Evolutionary conservation across 2,797 vertebrate genomes (phyloP).

Genomic region (Myiotriccus ornatus): DNA sequence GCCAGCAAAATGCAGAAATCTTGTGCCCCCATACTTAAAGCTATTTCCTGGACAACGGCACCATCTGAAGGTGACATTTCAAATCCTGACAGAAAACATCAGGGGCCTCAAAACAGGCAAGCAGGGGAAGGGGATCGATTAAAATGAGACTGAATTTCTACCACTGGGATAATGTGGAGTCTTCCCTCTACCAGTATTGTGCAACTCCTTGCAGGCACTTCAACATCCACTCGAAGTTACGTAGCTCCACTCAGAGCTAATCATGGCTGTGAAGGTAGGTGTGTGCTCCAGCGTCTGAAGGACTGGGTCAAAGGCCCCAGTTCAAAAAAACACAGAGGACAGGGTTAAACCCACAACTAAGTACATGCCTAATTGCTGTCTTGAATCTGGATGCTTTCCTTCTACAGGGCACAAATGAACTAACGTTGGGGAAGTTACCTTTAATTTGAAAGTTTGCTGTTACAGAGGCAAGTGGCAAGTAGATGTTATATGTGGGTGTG

Average conservation of each 20-base stretch:
- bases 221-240: background rate
- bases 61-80: slow-evolving; percentile 4
- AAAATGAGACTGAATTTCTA: background rate
- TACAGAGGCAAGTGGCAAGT: slow-evolving; percentile 45
- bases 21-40: slow-evolving; percentile 17
- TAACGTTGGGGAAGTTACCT: slow-evolving; percentile 44
- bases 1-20: slow-evolving; percentile 24
- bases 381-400: slow-evolving; percentile 45
- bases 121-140: background rate
- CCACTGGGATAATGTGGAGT: background rate
- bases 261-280: background rate
- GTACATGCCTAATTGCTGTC: slow-evolving; percentile 40
- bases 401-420: background rate
- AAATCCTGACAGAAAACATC: background rate
- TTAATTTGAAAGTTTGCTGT: slow-evolving; percentile 65
- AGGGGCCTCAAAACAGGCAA: background rate
- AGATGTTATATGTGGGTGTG: slow-evolving; percentile 32
- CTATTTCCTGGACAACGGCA: slow-evolving; percentile 19
- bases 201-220: slow-evolving; percentile 15
- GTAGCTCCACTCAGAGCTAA: background rate
- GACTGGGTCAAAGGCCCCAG: slow-evolving; percentile 47
- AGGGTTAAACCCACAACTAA: slow-evolving; percentile 57
- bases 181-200: background rate
- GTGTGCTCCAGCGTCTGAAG: slow-evolving; percentile 36
- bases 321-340: slow-evolving; percentile 39